Base-by-base conservation (phyloP, 1,140 invertebrate species). In the Thaumetopoea pityocampa region DNA sequence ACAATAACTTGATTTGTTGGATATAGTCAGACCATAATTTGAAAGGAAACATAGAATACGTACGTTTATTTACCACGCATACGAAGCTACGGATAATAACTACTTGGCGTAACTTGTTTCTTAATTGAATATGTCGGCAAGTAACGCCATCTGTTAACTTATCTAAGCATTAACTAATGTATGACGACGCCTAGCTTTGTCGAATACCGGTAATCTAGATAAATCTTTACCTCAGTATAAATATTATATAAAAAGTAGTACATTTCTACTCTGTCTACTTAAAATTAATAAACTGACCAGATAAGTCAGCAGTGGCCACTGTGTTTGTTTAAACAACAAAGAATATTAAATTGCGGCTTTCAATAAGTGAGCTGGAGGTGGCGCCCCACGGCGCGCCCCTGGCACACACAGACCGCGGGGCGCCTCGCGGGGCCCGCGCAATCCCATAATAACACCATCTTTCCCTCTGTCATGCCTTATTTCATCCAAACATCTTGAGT, bases 391-490 rank as follows among this genome's bases (percentile, higher is more conserved):
- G 78, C 19, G 68, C 29, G 52, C 40, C 62, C 78, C 76, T 81
- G 84, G 74, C 79, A 86, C 74, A 86, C 79, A 70, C 82, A 86
- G 84, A 86, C 84, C 67, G 84, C 84, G 81, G 84, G 84, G 72
- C 82, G 84, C 81, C 83, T 65, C 61, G 52, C 66, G 67, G 63
- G 60, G 60, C 67, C 67, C 57, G 46, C 58, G 46, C 11, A 15
- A 26, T 60, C 55, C 65, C 60, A 54, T 73, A 83, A 77, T 80
- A 82, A 79, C 71, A 74, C 64, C 59, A 60, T 77, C 69, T 79
- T 79, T 72, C 69, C 76, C 72, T 82, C 57, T 79, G 73, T 76
- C 78, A 80, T 70, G 66, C 74, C 66, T 80, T 77, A 80, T 82
- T 82, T 82, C 67, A 77, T 67, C 58, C 55, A 37, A 65, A 66